Evolutionary conservation across 2,888 invertebrate genomes (phyloP).

Genomic region (Hirtodrosophila histrioides): DNA sequence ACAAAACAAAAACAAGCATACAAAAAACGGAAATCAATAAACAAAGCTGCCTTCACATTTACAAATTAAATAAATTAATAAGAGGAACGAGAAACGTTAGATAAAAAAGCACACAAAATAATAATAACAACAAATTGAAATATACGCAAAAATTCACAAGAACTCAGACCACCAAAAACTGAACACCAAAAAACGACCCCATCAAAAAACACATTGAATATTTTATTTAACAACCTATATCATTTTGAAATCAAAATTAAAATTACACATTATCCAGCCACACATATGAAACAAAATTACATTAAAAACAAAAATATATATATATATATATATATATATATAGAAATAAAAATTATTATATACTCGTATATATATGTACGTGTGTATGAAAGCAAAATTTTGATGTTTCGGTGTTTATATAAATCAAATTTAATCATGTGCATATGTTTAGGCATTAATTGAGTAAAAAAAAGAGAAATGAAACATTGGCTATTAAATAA

Average conservation of each 20-base stretch:
- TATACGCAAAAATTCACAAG: constrained; percentile 53
- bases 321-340: constrained; percentile 25
- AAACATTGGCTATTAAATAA: constrained; percentile 57
- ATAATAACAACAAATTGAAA: constrained; percentile 50
- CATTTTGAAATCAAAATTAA: constrained; percentile 12
- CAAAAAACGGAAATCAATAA: constrained; percentile 83
- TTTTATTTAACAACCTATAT: constrained; percentile 5
- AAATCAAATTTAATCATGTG: constrained; percentile 45
- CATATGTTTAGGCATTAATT: constrained; percentile 58
- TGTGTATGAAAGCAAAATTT: constrained; percentile 47
- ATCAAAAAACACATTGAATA: constrained; percentile 26
- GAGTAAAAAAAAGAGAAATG: constrained; percentile 39
- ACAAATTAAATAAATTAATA: constrained; percentile 78
- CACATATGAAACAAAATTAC: constrained; percentile 18
- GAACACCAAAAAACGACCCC: constrained; percentile 26
- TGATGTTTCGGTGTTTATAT: constrained; percentile 70
- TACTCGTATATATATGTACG: constrained; percentile 8
- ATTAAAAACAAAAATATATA: constrained; percentile 33
- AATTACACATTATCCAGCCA: constrained; percentile 8
- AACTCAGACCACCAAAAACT: constrained; percentile 39
- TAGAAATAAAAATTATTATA: constrained; percentile 8
- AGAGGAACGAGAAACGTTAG: constrained; percentile 65
- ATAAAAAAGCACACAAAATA: constrained; percentile 78
- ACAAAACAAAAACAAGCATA: constrained; percentile 55
- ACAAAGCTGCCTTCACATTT: constrained; percentile 84